Conservation (phyloP, 2,888 invertebrate genomes). For the Oscheius onirici region DNA sequence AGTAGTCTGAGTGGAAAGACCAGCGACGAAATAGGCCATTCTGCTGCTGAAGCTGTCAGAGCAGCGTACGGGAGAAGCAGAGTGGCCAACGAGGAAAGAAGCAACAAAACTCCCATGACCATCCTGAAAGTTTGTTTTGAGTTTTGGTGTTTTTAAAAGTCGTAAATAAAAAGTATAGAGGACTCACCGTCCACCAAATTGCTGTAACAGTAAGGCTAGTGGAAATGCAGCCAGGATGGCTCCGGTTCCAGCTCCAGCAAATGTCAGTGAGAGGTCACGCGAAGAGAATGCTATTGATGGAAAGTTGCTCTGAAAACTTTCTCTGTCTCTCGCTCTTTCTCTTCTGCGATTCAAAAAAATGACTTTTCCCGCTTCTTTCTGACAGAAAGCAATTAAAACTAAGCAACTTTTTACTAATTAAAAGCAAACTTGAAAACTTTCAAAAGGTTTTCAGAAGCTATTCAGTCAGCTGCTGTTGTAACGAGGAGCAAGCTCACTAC, state of each 20-base stretch:
- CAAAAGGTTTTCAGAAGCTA: no score
- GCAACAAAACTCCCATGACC: constrained; percentile 39
- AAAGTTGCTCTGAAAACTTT: not conserved
- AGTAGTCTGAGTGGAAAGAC: constrained; percentile 22
- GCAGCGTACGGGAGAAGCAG: constrained; percentile 35
- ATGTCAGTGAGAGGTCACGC: constrained; percentile 27
- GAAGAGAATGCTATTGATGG: constrained; percentile 34
- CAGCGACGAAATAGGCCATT: constrained; percentile 19
- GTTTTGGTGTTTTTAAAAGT: not conserved
- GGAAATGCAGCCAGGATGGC: constrained; percentile 29
- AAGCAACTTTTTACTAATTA: no score
- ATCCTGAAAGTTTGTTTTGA: constrained; percentile 16
- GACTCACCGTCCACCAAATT: constrained; percentile 34
- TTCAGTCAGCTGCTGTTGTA: no score
- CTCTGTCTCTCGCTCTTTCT: no score
- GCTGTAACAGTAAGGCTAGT: constrained; percentile 33
- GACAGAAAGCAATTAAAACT: no score
- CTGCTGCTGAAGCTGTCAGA: not conserved
- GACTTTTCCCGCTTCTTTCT: no score
- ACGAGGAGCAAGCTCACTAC: no score
- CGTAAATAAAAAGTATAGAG: no score
- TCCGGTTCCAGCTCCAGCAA: constrained; percentile 39
- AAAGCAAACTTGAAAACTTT: no score
- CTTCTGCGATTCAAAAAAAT: no score
- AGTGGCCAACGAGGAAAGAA: constrained; percentile 45